Evolutionary conservation across 2,113 vertebrate genomes (phyloP).

Genomic region (Brachyhypopomus occidentalis): DNA sequence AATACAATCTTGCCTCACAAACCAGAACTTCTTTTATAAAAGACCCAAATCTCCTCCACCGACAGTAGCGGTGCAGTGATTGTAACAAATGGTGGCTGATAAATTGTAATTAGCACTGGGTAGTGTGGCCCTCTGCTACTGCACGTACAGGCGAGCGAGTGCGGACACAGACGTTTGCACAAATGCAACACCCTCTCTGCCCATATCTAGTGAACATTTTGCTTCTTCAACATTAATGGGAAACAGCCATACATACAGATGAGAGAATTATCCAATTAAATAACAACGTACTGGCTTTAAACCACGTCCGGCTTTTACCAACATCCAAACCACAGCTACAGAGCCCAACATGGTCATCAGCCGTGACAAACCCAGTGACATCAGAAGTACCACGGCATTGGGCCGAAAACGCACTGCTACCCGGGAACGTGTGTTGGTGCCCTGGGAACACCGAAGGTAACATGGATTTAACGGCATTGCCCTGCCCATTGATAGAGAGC

Average conservation of each 20-base stretch:
- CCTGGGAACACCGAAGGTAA: neutral
- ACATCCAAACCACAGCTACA: neutral
- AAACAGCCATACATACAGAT: neutral
- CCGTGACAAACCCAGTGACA: no score
- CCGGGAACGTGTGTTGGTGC: neutral
- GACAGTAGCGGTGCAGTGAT: neutral
- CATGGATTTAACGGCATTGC: conserved; percentile 47
- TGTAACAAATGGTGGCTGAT: conserved; percentile 16
- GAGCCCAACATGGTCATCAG: neutral
- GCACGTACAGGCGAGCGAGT: neutral
- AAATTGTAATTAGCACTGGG: neutral
- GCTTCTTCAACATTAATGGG: no score
- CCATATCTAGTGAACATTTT: neutral
- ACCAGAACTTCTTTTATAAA: neutral
- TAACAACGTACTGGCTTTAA: neutral
- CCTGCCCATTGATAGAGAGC: conserved; percentile 64
- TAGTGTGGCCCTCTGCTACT: neutral
- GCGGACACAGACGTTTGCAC: neutral
- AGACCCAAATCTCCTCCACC: neutral
- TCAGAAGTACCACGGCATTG: neutral
- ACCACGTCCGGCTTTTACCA: neutral
- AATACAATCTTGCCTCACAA: conserved; percentile 8
- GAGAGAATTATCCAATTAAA: neutral
- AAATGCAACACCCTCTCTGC: neutral
- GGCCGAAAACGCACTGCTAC: neutral